These are phyloP conservation scores for Eristalis pertinax DNA, from an alignment of 2,888 invertebrate genomes.

Conservation along the genomic window DNA sequence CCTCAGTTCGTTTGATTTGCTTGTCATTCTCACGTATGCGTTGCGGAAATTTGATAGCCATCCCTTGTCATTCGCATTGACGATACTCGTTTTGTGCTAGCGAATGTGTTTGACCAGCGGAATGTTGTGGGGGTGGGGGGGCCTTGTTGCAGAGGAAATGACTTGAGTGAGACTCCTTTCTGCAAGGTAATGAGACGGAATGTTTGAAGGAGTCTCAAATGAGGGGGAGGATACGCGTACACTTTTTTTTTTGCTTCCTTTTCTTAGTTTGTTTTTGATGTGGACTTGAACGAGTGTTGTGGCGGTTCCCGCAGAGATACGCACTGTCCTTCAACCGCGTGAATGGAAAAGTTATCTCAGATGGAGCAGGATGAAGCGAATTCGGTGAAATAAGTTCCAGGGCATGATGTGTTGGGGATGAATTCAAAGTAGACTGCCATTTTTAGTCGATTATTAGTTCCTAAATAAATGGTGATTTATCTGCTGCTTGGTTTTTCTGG, in stretches of 20 bases:
- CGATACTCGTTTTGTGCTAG: slow-evolving; percentile 42
- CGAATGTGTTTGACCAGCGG: slow-evolving; percentile 7
- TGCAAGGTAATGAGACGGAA: slow-evolving; percentile 12
- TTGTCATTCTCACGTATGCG: slow-evolving; percentile 67
- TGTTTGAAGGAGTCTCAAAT: neutral
- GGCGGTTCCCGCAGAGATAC: neutral
- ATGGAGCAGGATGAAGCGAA: neutral
- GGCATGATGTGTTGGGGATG: neutral
- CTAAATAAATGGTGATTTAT: too few species aligned
- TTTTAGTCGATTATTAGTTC: too few species aligned
- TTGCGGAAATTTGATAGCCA: slow-evolving; percentile 63
- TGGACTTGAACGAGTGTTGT: neutral
- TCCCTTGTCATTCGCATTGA: slow-evolving; percentile 47
- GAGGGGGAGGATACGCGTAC: neutral
- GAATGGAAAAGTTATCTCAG: neutral
- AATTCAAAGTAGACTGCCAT: too few species aligned
- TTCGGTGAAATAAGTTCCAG: neutral
- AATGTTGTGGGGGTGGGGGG: too few species aligned
- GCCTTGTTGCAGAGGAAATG: slow-evolving; percentile 24
- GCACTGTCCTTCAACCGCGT: neutral
- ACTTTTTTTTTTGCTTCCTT: neutral
- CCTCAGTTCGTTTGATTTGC: slow-evolving; percentile 55
- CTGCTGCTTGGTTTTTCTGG: too few species aligned
- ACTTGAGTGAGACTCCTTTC: neutral
- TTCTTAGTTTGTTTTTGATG: neutral